Percentiles rank a stretch among this genome's conserved stretches.
Evolutionary conservation across 1,140 invertebrate genomes (phyloP).

Genomic region (Globodera ellingtonae): DNA sequence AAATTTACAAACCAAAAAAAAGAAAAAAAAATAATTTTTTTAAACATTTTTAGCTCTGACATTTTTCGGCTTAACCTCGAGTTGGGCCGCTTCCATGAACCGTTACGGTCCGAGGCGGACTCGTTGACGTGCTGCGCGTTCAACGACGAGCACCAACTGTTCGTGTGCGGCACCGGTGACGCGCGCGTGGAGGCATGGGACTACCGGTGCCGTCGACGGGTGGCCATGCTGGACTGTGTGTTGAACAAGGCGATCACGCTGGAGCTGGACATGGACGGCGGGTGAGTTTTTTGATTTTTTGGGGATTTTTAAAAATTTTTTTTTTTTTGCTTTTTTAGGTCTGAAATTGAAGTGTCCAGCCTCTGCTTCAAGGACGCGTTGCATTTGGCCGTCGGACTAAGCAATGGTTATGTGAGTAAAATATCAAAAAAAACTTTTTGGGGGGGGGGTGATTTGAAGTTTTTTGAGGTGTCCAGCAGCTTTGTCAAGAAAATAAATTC

Average conservation of each 20-base stretch:
- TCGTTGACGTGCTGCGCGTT: slow-evolving; percentile 79
- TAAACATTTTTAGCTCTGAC: slow-evolving; percentile 73
- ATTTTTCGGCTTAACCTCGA: slow-evolving; percentile 93
- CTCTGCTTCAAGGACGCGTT: slow-evolving; percentile 73
- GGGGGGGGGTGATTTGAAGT: too few species aligned
- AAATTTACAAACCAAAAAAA: too few species aligned
- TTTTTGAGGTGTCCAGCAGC: too few species aligned
- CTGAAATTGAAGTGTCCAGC: slow-evolving; percentile 71
- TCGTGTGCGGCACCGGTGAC: slow-evolving; percentile 84
- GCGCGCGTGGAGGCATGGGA: slow-evolving; percentile 95
- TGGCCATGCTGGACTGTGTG: slow-evolving; percentile 82
- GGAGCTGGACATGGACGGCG: slow-evolving; percentile 65
- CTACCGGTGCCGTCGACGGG: slow-evolving; percentile 74
- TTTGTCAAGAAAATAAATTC: slow-evolving; percentile 5
- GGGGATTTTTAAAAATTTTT: too few species aligned
- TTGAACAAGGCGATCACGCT: slow-evolving; percentile 72
- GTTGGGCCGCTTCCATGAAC: slow-evolving; percentile 86
- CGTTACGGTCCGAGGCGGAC: slow-evolving; percentile 76
- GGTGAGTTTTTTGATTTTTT: slow-evolving; percentile 21
- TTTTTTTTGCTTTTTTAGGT: slow-evolving; percentile 5
- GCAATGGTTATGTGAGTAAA: slow-evolving; percentile 79
- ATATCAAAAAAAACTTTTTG: too few species aligned
- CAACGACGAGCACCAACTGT: slow-evolving; percentile 83
- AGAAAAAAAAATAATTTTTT: neutral
- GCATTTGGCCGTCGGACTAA: slow-evolving; percentile 85